A percentile compares a stretch with the other conserved stretches of the same genome.
These are phyloP conservation scores for Otus scops DNA, from an alignment of 2,797 vertebrate species.

Conservation along the genomic window DNA sequence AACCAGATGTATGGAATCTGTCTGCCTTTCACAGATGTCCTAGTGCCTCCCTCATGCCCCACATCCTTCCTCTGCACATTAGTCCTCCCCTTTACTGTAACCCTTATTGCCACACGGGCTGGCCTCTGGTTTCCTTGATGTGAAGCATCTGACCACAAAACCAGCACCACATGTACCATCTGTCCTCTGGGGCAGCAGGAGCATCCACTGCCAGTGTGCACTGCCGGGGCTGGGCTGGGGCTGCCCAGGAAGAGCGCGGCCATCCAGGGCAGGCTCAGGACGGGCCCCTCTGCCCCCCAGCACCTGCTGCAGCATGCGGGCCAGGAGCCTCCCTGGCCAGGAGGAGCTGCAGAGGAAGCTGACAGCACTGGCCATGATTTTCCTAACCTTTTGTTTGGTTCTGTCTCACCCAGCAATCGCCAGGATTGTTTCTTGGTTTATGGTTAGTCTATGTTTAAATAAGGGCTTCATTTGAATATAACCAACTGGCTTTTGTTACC, in stretches of 20 bases:
- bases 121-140: neutral
- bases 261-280: neutral
- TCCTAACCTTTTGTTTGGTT: neutral
- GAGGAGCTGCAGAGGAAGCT: neutral
- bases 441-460: neutral
- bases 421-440: neutral
- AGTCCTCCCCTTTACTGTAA: neutral
- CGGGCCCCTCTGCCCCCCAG: no score
- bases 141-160: neutral
- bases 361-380: neutral
- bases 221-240: neutral
- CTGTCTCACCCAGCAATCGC: neutral
- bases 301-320: neutral
- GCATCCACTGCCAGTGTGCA: fast-evolving
- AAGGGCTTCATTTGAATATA: neutral
- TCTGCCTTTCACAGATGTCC: neutral
- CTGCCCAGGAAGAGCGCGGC: neutral
- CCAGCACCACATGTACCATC: fast-evolving
- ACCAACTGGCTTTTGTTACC: neutral
- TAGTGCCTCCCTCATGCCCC: neutral
- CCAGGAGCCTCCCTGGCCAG: neutral
- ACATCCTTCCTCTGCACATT: neutral
- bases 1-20: neutral
- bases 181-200: neutral
- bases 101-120: neutral